A percentile compares a stretch with the other conserved stretches of the same genome.
Evolutionary conservation across 1,140 invertebrate species (phyloP).

Genomic region (Oncopodura yosiiana): DNA sequence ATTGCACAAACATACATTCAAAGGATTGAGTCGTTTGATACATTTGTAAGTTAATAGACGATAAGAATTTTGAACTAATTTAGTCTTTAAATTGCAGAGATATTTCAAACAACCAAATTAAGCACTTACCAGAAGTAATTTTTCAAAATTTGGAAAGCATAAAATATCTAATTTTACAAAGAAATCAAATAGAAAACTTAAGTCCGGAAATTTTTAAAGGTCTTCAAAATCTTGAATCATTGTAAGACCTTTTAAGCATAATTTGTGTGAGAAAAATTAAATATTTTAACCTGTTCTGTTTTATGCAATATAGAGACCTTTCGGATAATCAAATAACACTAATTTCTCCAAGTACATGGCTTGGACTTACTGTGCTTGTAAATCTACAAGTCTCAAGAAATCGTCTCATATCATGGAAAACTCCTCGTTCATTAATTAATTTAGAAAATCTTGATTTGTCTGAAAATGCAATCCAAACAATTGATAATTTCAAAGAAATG

Average conservation of each 20-base stretch:
- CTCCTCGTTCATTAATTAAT: conserved; percentile 40
- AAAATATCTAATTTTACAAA: conserved; percentile 33
- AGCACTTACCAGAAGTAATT: conserved; percentile 60
- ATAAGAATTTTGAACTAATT: not conserved
- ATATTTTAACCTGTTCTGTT: not conserved
- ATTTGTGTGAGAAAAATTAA: conserved; percentile 1
- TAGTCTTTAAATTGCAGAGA: conserved; percentile 46
- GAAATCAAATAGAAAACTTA: conserved; percentile 34
- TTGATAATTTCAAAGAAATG: conserved; percentile 12
- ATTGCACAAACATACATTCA: conserved; percentile 18
- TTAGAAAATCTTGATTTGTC: conserved; percentile 47
- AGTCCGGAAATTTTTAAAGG: conserved; percentile 33
- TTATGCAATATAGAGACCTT: conserved; percentile 47
- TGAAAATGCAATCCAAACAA: conserved; percentile 38
- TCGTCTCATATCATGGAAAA: conserved; percentile 39
- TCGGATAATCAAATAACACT: conserved; percentile 58
- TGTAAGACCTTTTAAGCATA: conserved; percentile 30
- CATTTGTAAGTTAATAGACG: conserved; percentile 10
- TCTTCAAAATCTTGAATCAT: conserved; percentile 35
- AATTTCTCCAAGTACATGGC: conserved; percentile 45
- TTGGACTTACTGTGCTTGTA: conserved; percentile 39
- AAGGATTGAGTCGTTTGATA: conserved; percentile 9
- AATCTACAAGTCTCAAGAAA: conserved; percentile 46
- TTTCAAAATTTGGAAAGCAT: conserved; percentile 55
- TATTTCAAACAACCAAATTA: conserved; percentile 64